Base-by-base conservation (phyloP, 35 echinoderm and acorn worm species). In the Lytechinus pictus region DNA sequence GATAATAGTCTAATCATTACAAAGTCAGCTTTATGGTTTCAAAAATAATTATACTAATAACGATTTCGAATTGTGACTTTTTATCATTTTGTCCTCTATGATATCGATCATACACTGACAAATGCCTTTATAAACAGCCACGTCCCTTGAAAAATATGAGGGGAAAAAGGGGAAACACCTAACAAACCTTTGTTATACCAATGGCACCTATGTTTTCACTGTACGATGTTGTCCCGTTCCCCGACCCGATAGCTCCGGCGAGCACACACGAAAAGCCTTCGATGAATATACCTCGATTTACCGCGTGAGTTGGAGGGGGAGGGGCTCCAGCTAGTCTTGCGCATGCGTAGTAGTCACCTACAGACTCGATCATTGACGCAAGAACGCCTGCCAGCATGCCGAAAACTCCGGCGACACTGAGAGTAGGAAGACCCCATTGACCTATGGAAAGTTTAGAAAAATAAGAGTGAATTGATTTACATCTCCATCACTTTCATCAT, bases 381-480 rank as follows among this genome's bases (percentile, higher is more conserved):
- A 95, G 27, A 12, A 97, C 89, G 5, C 94, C 96, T n/a, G 96
- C 79, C 52, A 97, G 28, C 96, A 97, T 97, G 57, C 96, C 96
- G 90, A 97, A 92, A 24, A 92, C 94, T 4, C 88, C 96, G 89
- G 94, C 96, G 4, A 95, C 60, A 71, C 55, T 95, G 51, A 97
- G 54, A 7, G 87, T 92, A 9, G 96, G 96, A 24, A 90, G 11
- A 53, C 96, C 96, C 96, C 97, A 98, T 52, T 98, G 97, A 93
- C 97, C 97, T 98, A 89, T 6, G 51, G 11, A 10, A 89, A 89
- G 14, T 3, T n/a, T 44, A 44, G 33, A 44, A 2, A 44, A 44
- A 44, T 44, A 1, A 44, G 2, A 44, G 33, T 44, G 2, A 44
- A 44, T 0, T 44, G 2, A 44, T 44, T 44, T 44, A 44, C 33